Conservation (phyloP, 2,797 vertebrate genomes). For the Lagodon rhomboides region DNA sequence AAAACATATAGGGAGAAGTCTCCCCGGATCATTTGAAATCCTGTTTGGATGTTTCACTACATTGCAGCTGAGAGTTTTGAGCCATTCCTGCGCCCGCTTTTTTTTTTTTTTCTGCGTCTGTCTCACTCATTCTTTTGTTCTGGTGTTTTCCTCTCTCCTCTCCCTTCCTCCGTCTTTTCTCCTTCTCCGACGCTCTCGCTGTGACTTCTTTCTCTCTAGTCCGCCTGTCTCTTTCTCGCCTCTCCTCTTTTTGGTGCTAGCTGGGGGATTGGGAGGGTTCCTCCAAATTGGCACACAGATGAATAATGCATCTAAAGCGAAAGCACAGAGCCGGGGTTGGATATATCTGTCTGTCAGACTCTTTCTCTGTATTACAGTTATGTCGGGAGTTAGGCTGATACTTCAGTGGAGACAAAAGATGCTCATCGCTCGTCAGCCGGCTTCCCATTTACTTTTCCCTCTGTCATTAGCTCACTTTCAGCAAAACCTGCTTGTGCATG, state of each 20-base stretch:
- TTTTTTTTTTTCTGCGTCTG: constrained; percentile 63
- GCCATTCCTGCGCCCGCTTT: constrained; percentile 40
- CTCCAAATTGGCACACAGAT: constrained; percentile 85
- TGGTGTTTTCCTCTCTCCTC: constrained; percentile 57
- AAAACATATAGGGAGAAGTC: constrained; percentile 66
- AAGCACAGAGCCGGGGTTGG: constrained; percentile 75
- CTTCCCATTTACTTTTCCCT: constrained; percentile 54
- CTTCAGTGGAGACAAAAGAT: constrained; percentile 60
- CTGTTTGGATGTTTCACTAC: constrained; percentile 77
- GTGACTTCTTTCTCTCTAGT: constrained; percentile 62
- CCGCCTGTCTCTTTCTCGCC: constrained; percentile 40
- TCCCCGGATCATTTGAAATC: constrained; percentile 76
- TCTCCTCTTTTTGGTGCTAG: constrained; percentile 73
- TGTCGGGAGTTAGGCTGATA: constrained; percentile 67
- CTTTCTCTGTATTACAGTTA: constrained; percentile 72
- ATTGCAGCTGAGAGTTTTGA: constrained; percentile 65
- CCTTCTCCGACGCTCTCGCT: constrained; percentile 57
- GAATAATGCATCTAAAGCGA: constrained; percentile 85
- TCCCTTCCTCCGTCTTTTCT: constrained; percentile 40
- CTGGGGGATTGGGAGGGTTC: constrained; percentile 79
- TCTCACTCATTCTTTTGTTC: constrained; percentile 70
- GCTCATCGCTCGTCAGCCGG: constrained; percentile 48
- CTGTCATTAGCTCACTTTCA: constrained; percentile 50
- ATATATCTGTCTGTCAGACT: constrained; percentile 80
- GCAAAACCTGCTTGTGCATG: constrained; percentile 24